These are phyloP conservation scores for Carapus acus DNA, from an alignment of 2,797 vertebrate genomes.

Conservation along the genomic window DNA sequence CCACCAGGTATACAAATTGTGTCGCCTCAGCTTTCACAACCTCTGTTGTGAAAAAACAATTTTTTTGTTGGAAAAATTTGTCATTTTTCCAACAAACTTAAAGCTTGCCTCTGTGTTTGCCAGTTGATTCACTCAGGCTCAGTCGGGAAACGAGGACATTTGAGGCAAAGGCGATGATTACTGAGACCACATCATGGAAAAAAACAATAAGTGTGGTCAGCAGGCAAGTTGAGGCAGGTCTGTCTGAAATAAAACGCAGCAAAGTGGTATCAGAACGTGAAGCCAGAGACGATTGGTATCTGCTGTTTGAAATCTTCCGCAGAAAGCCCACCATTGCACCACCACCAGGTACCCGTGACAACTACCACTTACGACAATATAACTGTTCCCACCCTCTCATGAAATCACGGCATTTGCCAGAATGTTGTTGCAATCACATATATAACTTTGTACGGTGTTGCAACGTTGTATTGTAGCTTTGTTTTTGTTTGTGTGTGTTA, in stretches of 20 bases:
- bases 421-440: too few relatives aligned
- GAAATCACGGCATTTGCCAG: too few relatives aligned
- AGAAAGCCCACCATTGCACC: conserved; percentile 33
- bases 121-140: conserved; percentile 36
- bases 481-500: conserved; percentile 40
- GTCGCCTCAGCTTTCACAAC: too few relatives aligned
- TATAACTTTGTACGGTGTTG: too few relatives aligned
- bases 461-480: too few relatives aligned
- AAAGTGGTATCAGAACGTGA: conserved; percentile 29
- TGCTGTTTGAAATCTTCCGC: conserved; percentile 32
- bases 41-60: too few relatives aligned
- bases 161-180: conserved; percentile 39
- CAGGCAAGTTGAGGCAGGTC: conserved; percentile 37
- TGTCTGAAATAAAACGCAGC: conserved; percentile 38
- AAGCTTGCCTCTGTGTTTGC: conserved; percentile 26
- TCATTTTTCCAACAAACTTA: not conserved
- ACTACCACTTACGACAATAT: too few relatives aligned
- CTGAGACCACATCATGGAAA: conserved; percentile 43
- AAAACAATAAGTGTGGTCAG: conserved; percentile 50
- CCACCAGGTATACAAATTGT: conserved; percentile 48
- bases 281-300: conserved; percentile 55
- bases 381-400: too few relatives aligned
- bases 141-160: conserved; percentile 27
- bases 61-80: not conserved
- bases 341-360: conserved; percentile 50